Base-by-base conservation (phyloP, 2,888 invertebrate species). In the Temnothorax ravouxi region DNA sequence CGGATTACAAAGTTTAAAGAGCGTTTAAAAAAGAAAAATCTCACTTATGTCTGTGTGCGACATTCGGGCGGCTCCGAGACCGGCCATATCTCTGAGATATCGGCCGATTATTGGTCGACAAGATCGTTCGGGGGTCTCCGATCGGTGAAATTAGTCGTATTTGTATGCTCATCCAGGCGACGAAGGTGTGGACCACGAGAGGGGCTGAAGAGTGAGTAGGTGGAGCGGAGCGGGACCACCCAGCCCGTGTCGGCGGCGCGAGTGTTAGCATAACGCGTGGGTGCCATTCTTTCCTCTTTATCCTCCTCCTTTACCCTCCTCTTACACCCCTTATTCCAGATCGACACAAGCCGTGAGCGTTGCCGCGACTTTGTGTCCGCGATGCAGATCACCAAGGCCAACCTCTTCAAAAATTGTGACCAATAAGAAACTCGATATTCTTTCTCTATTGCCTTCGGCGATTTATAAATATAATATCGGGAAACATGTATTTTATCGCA, bases 181-280 rank as follows among this genome's bases (percentile, higher is more conserved):
- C 86, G 86, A 90, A 91, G 92, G 92, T 92, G 92, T 91, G 93
- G 91, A 92, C 88, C 84, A 87, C 81, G 88, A 74, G 81, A 84
- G 85, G 90, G 87, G 87, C 86, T 88, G 90, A 91, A 90, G 93
- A 92, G 92, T 92, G 94, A 93, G 94, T 94, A 92, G 94, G 94
- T 94, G 94, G 93, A 93, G 93, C 91, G 89, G 92, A 87, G 86
- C 90, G 91, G 93, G 95, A 95, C 95, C 95, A 95, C 95, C 95
- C 95, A 95, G 93, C 91, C 93, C 91, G 94, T 94, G 94, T 94
- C 93, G 92, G 93, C 92, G 92, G 91, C 93, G 92, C 93, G 92
- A 93, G 92, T 92, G 93, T 94, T 93, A 94, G 94, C 93, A 94
- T 93, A 93, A 93, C 92, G 94, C 94, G 94, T 94, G 94, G 94